phyloP scores from a whole-genome alignment of 1,140 invertebrate genomes.

The Diploscapter pachys region DNA sequence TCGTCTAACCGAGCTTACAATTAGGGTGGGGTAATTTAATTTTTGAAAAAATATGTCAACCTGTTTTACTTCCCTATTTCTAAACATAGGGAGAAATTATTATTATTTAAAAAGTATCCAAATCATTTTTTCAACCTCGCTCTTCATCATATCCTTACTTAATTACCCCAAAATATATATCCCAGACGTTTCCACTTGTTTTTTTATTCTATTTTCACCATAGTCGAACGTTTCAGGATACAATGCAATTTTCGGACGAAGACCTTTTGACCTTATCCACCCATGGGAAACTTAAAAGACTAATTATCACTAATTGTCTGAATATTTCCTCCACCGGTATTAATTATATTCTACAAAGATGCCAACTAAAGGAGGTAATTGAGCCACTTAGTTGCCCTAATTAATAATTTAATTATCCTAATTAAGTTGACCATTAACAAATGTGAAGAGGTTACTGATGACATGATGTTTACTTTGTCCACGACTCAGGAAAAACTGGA shows the following conservation, averaged over 20 bases:
- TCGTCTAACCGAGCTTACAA: conserved; percentile 6
- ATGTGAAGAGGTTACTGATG: conserved; percentile 15
- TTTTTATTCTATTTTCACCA: no score
- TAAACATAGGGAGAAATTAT: no score
- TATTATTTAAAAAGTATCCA: no score
- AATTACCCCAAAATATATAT: no score
- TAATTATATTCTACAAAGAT: conserved; percentile 1
- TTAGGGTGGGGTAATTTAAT: background rate
- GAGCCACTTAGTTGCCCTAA: background rate
- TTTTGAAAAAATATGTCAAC: no score
- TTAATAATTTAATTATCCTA: background rate
- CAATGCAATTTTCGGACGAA: conserved; percentile 19
- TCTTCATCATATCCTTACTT: no score
- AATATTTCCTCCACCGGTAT: conserved; percentile 12
- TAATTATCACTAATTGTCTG: conserved; percentile 14
- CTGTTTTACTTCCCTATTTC: no score
- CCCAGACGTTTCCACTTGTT: no score
- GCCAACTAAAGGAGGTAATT: conserved; percentile 25
- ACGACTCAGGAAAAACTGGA: conserved; percentile 10
- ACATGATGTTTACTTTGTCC: conserved; percentile 21
- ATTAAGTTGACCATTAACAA: conserved; percentile 13
- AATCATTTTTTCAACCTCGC: no score
- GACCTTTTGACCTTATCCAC: conserved; percentile 16
- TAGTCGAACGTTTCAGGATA: background rate
- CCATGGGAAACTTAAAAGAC: background rate